A percentile compares a stretch with the other conserved stretches of the same genome.
phyloP scores from a whole-genome alignment of 2,797 vertebrate species.

The Halcyon smyrnensis region DNA sequence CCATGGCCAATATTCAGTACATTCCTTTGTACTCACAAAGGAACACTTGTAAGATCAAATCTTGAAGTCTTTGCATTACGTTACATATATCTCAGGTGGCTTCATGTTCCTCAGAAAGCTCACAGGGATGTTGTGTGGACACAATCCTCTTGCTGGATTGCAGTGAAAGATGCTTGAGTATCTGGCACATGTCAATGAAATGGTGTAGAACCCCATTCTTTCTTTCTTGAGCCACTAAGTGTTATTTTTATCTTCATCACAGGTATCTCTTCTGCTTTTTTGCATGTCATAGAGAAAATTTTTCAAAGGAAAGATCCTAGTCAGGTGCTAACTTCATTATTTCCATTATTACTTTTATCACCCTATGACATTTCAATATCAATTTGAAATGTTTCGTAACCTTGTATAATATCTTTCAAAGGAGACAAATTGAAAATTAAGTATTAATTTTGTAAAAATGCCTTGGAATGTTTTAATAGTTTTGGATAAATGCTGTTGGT shows the following conservation, averaged over 20 bases:
- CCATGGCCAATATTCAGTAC: background rate
- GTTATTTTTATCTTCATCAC: background rate
- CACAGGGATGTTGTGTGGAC: background rate
- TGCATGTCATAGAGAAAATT: background rate
- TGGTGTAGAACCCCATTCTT: background rate
- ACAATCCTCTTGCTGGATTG: background rate
- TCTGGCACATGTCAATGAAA: background rate
- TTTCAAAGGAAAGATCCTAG: background rate
- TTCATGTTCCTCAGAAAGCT: background rate
- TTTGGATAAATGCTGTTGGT: background rate
- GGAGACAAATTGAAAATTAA: background rate
- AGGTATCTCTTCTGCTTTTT: background rate
- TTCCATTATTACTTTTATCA: background rate
- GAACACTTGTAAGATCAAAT: background rate
- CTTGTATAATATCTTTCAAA: background rate
- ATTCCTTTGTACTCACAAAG: background rate
- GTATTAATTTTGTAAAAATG: background rate
- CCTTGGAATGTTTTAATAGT: background rate
- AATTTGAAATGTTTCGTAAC: slow-evolving; percentile 3
- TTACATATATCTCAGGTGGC: background rate
- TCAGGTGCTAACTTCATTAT: background rate
- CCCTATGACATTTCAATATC: background rate
- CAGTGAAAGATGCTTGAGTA: background rate
- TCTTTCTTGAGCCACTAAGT: background rate
- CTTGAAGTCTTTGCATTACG: background rate